A percentile compares a stretch with the other conserved stretches of the same genome.
Conservation (phyloP, 1,140 invertebrate species). For the Chironomus tepperi region DNA sequence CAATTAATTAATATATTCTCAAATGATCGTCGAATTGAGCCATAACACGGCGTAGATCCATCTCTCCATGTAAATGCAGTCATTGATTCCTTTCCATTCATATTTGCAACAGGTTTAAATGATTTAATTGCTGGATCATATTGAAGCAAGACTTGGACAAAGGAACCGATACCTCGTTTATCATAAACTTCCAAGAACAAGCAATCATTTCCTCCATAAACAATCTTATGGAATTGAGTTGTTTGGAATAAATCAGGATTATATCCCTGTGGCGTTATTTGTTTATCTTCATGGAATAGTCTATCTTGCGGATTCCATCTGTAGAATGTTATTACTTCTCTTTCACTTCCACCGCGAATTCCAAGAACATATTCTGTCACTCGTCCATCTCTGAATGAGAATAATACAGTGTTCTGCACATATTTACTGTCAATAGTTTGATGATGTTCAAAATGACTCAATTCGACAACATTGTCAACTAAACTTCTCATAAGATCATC, state of each 20-base stretch:
- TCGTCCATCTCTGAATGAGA: not conserved
- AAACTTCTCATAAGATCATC: not conserved
- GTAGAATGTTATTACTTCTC: not conserved
- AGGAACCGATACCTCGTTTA: not conserved
- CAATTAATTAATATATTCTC: not conserved
- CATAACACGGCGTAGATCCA: not conserved
- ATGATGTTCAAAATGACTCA: conserved; percentile 12
- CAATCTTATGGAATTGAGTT: not conserved
- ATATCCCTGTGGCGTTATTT: not conserved
- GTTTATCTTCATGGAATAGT: not conserved
- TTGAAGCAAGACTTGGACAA: not conserved
- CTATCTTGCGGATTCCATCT: not conserved
- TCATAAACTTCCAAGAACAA: not conserved
- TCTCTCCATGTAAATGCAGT: not conserved
- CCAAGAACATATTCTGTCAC: not conserved
- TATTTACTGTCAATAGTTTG: not conserved
- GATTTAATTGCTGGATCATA: not conserved
- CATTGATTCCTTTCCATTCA: not conserved
- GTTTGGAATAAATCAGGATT: not conserved
- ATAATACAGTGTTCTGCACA: not conserved
- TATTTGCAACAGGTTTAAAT: not conserved
- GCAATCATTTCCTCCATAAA: not conserved
- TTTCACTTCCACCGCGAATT: not conserved
- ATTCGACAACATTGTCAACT: not conserved
- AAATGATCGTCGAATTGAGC: not conserved